Percentiles rank a stretch among this genome's conserved stretches.
Conservation (phyloP, 1,140 invertebrate genomes). For the Pygmarrhopalites habei region DNA sequence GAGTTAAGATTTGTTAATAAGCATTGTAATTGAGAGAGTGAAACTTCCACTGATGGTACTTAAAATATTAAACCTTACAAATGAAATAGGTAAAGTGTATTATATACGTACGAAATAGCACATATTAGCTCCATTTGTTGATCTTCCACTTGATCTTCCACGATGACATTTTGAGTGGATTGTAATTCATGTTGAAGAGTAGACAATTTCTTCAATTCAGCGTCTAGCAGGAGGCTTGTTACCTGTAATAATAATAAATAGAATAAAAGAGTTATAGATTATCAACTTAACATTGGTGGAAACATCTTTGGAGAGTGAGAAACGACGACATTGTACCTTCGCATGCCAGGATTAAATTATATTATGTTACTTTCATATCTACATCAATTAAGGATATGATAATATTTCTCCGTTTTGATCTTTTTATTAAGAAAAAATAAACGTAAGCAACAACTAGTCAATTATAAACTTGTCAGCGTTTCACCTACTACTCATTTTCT, state of each 20-base stretch:
- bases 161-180: constrained; percentile 48
- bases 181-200: constrained; percentile 60
- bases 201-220: constrained; percentile 57
- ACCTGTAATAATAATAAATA: constrained; percentile 47
- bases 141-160: constrained; percentile 52
- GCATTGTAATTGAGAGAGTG: not conserved
- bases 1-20: not conserved
- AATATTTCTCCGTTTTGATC: too few relatives aligned
- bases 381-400: too few relatives aligned
- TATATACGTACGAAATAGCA: constrained; percentile 58
- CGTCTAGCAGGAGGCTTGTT: constrained; percentile 59
- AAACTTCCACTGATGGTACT: not conserved
- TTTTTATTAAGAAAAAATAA: too few relatives aligned
- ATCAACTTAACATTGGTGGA: too few relatives aligned
- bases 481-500: too few relatives aligned
- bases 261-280: too few relatives aligned
- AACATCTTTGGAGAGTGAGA: too few relatives aligned
- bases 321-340: too few relatives aligned
- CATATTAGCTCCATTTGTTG: constrained; percentile 59
- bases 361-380: too few relatives aligned
- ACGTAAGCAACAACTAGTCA: too few relatives aligned
- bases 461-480: too few relatives aligned
- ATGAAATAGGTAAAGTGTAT: not conserved
- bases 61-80: not conserved
- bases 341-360: too few relatives aligned